phyloP scores from a whole-genome alignment of 2,797 vertebrate genomes.

The Lithobates pipiens region DNA sequence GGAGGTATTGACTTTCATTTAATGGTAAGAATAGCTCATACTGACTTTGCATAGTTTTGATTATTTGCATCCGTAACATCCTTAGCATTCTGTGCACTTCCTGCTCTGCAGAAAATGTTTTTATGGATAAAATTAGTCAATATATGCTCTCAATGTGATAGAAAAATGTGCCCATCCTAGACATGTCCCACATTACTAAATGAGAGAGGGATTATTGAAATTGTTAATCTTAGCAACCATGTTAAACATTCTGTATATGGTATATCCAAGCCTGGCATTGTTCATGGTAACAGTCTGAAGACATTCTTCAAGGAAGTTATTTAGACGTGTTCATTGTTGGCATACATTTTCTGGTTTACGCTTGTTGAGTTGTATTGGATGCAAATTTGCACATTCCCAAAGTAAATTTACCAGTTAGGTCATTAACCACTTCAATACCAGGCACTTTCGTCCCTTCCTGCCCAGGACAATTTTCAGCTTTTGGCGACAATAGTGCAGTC shows the following conservation, averaged over 20 bases:
- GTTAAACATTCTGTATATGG: constrained; percentile 39
- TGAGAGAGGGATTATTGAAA: constrained; percentile 34
- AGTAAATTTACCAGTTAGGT: background rate
- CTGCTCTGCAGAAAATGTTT: constrained; percentile 6
- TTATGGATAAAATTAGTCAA: background rate
- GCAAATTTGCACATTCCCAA: constrained; percentile 41
- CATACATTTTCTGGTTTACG: constrained; percentile 11
- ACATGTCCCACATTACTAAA: background rate
- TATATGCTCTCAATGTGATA: background rate
- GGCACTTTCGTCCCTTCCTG: no score
- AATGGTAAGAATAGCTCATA: background rate
- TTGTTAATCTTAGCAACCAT: constrained; percentile 36
- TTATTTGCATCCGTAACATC: constrained; percentile 51
- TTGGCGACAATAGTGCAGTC: no score
- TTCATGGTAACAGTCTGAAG: constrained; percentile 31
- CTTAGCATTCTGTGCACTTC: background rate
- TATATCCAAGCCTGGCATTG: constrained; percentile 25
- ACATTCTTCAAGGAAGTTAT: constrained; percentile 12
- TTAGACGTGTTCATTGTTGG: constrained; percentile 19
- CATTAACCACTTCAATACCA: background rate
- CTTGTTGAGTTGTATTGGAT: background rate
- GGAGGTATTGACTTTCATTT: constrained; percentile 34
- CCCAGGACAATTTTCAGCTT: no score
- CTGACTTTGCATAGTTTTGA: constrained; percentile 54
- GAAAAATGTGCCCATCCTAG: background rate